These are phyloP conservation scores for Pagetopsis macropterus DNA, from an alignment of 2,797 vertebrate genomes.

Conservation along the genomic window DNA sequence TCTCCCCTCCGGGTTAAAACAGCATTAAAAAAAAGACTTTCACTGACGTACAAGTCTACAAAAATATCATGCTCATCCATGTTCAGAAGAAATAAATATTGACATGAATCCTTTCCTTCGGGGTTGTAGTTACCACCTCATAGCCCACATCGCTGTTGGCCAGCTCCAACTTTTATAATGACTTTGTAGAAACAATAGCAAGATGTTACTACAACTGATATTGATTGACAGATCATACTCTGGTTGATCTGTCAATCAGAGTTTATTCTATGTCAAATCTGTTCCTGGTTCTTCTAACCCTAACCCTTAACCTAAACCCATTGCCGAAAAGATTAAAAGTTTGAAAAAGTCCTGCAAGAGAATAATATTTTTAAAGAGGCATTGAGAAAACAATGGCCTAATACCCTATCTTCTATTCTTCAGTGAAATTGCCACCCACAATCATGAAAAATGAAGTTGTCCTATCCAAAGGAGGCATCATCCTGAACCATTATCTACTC, in stretches of 20 bases:
- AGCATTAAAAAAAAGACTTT: conserved; percentile 25
- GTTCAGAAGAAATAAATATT: conserved; percentile 42
- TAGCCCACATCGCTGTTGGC: conserved; percentile 14
- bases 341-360: conserved; percentile 11
- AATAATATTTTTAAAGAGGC: conserved; percentile 12
- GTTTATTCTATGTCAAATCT: background rate
- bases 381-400: conserved; percentile 7
- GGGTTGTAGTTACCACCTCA: conserved; percentile 22
- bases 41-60: conserved; percentile 29
- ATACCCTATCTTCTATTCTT: conserved; percentile 12
- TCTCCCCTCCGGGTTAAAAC: conserved; percentile 48
- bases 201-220: background rate
- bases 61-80: conserved; percentile 50
- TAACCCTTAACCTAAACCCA: no score
- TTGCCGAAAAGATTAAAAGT: background rate
- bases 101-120: conserved; percentile 33
- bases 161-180: conserved; percentile 14
- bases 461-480: conserved; percentile 34
- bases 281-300: background rate
- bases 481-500: conserved; percentile 64
- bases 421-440: background rate
- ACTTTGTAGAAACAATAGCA: conserved; percentile 10
- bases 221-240: background rate
- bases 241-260: no score
- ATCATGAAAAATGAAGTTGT: conserved; percentile 22